Conservation (phyloP, 37 sponge, comb jelly and placozoan genomes). For the Chondrilla cf. caribensis region DNA sequence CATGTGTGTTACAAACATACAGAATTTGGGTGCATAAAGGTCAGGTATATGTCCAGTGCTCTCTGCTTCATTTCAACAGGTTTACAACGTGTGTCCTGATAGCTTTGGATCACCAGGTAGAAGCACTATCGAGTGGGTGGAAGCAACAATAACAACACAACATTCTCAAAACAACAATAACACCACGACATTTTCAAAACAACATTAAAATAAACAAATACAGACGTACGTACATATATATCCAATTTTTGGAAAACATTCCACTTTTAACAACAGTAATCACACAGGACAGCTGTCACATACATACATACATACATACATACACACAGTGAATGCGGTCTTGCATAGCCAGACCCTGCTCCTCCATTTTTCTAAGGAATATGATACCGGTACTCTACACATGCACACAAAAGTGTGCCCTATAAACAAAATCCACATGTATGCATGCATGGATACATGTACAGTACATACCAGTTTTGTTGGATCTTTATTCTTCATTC, state of each 20-base stretch:
- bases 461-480: constrained; percentile 49
- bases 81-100: constrained; percentile 34
- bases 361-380: too few relatives aligned
- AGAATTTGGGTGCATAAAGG: constrained; percentile 48
- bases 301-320: not conserved
- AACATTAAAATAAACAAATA: too few relatives aligned
- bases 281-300: not conserved
- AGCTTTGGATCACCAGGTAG: constrained; percentile 63
- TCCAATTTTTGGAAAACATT: too few relatives aligned
- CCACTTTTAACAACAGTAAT: not conserved
- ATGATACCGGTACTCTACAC: too few relatives aligned
- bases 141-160: too few relatives aligned
- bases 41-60: constrained; percentile 68
- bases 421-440: too few relatives aligned
- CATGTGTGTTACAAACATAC: not conserved
- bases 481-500: constrained; percentile 48
- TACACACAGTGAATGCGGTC: not conserved
- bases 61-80: constrained; percentile 46
- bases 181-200: too few relatives aligned
- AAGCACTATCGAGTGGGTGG: constrained; percentile 41
- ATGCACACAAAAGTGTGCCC: too few relatives aligned
- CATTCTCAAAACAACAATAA: too few relatives aligned
- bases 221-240: too few relatives aligned
- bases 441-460: too few relatives aligned
- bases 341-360: too few relatives aligned